Base-by-base conservation (phyloP, 2,888 invertebrate species). In the Alsophila aescularia region DNA sequence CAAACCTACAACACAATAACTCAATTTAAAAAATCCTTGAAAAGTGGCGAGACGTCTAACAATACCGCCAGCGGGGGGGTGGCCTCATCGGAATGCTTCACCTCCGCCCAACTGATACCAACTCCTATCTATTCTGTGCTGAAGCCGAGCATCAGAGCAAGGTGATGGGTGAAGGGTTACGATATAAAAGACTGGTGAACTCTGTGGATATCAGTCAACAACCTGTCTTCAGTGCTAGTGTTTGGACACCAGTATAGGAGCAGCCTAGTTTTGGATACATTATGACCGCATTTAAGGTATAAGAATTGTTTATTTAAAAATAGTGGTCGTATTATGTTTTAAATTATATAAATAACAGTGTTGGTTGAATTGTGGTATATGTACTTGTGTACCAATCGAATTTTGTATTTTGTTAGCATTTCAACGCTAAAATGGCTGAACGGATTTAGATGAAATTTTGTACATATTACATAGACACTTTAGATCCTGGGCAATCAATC, bases 1-100 rank as follows among this genome's bases (percentile, higher is more conserved):
- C n/a, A n/a, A n/a, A n/a, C n/a, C n/a, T n/a, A n/a, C n/a, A n/a
- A n/a, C n/a, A n/a, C n/a, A n/a, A n/a, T n/a, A n/a, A n/a, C n/a
- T n/a, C n/a, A n/a, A n/a, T n/a, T n/a, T n/a, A n/a, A n/a, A 32
- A 49, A 27, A 52, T 52, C 45, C 45, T 52, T 52, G 52, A 29
- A 47, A 14, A 45, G 52, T 51, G 59, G 42, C 59, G 62, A 63
- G 66, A 40, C 18, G 34, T 69, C 67, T 57, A 76, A 77, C 74
- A 71, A 72, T 69, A 60, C 61, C 54, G 55, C 56, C 75, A 66
- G 69, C 76, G n/a, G 72, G 79, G 79, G 74, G 80, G 77, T 44
- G 73, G 75, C 72, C 72, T 66, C 75, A 63, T 53, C 58, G 78
- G 80, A 61, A 63, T 58, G 55, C 47, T 34, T 53, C 52, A 43